phyloP scores from a whole-genome alignment of 2,888 invertebrate species.

The Synergus laeviventris region DNA sequence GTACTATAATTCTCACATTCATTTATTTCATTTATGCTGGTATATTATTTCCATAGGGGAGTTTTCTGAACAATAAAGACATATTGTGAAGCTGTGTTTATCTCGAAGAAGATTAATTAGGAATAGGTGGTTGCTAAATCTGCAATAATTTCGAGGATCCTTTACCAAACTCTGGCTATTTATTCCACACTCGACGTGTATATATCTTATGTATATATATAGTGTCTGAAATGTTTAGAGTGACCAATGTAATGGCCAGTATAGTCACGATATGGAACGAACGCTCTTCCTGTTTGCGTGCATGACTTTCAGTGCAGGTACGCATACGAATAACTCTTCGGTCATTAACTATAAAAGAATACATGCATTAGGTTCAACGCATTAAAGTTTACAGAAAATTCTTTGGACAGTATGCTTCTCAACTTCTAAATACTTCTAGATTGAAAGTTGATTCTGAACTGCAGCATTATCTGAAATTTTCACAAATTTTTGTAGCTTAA shows the following conservation, averaged over 20 bases:
- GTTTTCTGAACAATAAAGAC: not conserved
- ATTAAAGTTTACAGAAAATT: not conserved
- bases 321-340: slow-evolving; percentile 39
- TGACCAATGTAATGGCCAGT: slow-evolving; percentile 47
- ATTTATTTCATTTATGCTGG: not conserved
- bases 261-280: slow-evolving; percentile 57
- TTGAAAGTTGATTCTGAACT: not conserved
- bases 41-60: not conserved
- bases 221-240: slow-evolving; percentile 39
- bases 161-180: slow-evolving; percentile 7
- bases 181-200: slow-evolving; percentile 10
- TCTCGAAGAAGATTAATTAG: not conserved
- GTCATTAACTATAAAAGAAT: slow-evolving; percentile 21
- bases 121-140: not conserved
- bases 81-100: not conserved
- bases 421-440: no score
- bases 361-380: slow-evolving; percentile 16
- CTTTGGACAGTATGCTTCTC: not conserved
- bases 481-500: not conserved
- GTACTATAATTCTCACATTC: not conserved
- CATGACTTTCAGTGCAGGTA: slow-evolving; percentile 19
- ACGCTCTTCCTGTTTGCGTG: slow-evolving; percentile 57
- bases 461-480: not conserved
- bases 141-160: not conserved
- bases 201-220: no score